phyloP scores from a whole-genome alignment of 2,888 invertebrate genomes.

The Leptodirus hochenwartii region DNA sequence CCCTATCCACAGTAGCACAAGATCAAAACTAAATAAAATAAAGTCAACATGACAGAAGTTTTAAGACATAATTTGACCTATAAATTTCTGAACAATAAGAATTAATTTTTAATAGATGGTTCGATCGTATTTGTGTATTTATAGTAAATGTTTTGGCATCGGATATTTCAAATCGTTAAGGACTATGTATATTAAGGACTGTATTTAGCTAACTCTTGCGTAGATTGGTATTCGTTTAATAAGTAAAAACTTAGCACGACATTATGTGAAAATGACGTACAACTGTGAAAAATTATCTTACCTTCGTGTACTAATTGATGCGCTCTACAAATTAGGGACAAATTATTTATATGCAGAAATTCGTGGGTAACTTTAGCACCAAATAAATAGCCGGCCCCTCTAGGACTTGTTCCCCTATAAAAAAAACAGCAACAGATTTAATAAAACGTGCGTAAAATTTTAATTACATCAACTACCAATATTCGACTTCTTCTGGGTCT shows the following conservation, averaged over 20 bases:
- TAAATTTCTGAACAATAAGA: too few species aligned
- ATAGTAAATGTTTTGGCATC: too few species aligned
- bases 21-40: too few species aligned
- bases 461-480: slow-evolving; percentile 40
- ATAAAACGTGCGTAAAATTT: slow-evolving; percentile 7
- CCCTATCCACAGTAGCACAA: too few species aligned
- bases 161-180: too few species aligned
- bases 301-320: slow-evolving; percentile 99
- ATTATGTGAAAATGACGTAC: not conserved
- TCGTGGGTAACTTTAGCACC: slow-evolving; percentile 85
- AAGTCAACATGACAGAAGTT: too few species aligned
- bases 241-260: not conserved
- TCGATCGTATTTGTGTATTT: too few species aligned
- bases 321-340: slow-evolving; percentile 90
- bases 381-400: slow-evolving; percentile 97
- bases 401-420: slow-evolving; percentile 66
- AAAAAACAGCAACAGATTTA: slow-evolving; percentile 4
- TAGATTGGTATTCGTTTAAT: too few species aligned
- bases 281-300: slow-evolving; percentile 19
- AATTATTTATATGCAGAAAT: slow-evolving; percentile 84
- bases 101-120: too few species aligned
- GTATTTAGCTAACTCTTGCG: too few species aligned
- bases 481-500: slow-evolving; percentile 92
- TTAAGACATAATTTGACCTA: too few species aligned
- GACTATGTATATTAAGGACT: too few species aligned